phyloP scores from a whole-genome alignment of 2,113 vertebrate species.

The Ophthalmolycus amberensis region DNA sequence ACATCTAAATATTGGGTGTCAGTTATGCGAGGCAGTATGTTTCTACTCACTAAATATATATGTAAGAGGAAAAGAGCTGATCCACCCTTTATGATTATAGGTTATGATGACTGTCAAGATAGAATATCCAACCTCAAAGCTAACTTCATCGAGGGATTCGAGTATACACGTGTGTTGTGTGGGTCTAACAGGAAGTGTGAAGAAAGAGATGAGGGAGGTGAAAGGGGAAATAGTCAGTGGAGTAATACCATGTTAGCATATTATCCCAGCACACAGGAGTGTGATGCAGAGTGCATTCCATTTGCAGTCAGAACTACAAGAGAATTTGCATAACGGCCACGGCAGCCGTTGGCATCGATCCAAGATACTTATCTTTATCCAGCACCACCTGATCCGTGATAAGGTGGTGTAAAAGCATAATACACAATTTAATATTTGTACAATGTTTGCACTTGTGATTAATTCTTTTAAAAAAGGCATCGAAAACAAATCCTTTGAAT shows the following conservation, averaged over 20 bases:
- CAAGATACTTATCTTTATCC: conserved; percentile 57
- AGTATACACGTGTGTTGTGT: conserved; percentile 11
- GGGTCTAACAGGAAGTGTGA: not conserved
- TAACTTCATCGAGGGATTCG: conserved; percentile 45
- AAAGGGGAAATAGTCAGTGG: not conserved
- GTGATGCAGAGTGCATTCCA: conserved; percentile 54
- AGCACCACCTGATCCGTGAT: conserved; percentile 37
- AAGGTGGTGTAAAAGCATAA: conserved; percentile 54
- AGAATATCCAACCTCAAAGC: conserved; percentile 53
- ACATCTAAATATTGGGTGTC: conserved; percentile 69
- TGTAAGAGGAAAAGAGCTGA: conserved; percentile 69
- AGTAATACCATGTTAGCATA: not conserved
- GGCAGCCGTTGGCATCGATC: conserved; percentile 44
- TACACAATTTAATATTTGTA: conserved; percentile 47
- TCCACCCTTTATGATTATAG: conserved; percentile 82
- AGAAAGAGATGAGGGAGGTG: not conserved
- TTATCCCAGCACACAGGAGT: not conserved
- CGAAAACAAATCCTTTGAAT: conserved; percentile 28
- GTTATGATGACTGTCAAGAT: conserved; percentile 55
- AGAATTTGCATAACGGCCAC: conserved; percentile 84
- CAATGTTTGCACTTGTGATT: conserved; percentile 39
- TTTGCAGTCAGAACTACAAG: conserved; percentile 28
- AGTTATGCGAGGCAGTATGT: conserved; percentile 66
- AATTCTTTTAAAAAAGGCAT: conserved; percentile 3
- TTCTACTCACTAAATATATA: conserved; percentile 80